Evolutionary conservation across 2,797 vertebrate species (phyloP).

Genomic region (Pteronotus mesoamericanus): DNA sequence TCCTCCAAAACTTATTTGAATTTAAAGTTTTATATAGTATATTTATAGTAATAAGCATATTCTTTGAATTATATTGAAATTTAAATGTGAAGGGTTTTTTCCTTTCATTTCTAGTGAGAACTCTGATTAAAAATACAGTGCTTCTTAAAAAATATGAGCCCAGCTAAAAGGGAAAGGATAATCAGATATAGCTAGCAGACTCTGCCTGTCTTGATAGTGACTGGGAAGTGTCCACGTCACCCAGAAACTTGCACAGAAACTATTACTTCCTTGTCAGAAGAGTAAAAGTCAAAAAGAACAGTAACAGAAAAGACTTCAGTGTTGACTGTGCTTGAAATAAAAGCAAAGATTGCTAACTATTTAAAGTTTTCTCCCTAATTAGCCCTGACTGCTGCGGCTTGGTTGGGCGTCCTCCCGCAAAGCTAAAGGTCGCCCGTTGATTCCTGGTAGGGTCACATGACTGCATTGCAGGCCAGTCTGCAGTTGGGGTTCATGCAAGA

Average conservation of each 20-base stretch:
- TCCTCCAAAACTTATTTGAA: not conserved
- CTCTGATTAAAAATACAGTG: not conserved
- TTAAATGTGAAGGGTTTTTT: not conserved
- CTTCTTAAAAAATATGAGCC: not conserved
- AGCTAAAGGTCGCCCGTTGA: not conserved
- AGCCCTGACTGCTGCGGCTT: not conserved
- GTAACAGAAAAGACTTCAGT: not conserved
- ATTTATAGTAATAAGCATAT: not conserved
- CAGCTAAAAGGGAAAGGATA: not conserved
- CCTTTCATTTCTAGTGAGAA: not conserved
- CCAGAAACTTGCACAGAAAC: not conserved
- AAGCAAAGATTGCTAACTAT: not conserved
- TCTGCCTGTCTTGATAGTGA: too few relatives aligned
- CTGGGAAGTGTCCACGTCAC: rapidly evolving
- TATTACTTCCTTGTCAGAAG: not conserved
- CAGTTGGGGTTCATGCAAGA: not conserved
- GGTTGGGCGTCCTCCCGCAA: not conserved
- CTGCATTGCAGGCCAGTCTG: not conserved
- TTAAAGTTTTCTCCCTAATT: not conserved
- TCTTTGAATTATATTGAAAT: not conserved
- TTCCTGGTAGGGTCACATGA: not conserved
- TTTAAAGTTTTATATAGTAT: not conserved
- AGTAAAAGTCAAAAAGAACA: not conserved
- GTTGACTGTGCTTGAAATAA: not conserved
- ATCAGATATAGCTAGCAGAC: rapidly evolving